Evolutionary conservation across 2,113 vertebrate genomes (phyloP), one percentile per base, ranked within the genome.

Genomic region (Chionomys nivalis): DNA sequence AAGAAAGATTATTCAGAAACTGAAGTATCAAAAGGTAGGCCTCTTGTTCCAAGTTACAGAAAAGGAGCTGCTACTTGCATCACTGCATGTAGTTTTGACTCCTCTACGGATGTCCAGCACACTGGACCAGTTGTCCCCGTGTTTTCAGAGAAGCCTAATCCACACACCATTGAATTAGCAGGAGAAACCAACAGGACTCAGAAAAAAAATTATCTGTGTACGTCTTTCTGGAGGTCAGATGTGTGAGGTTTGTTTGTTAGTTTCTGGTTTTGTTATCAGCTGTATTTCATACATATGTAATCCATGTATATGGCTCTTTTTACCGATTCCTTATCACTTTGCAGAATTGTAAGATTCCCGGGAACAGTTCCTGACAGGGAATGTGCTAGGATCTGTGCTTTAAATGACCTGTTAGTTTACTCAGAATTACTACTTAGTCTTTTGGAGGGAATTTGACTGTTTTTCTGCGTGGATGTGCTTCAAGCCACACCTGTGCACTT

Each of bases 401-500:
- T 89, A 88, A 95, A 39, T 11, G 1, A 75, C 14, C 85, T 92
- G 14, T 86, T 92, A 73, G 87, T 26, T 61, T 1, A 61, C 96
- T 66, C 70, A 75, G 83, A 95, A 55, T 13, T 23, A 1, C 0
- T 73, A 36, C 89, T 68, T 87, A 36, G 66, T 3, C 0, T 96
- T 21, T 82, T 83, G 47, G n/a, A 93, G 68, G 17, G 87, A 83
- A 61, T 85, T 70, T 89, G 77, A 2, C 70, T 73, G 1, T 39
- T 90, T 66, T 70, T 97, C 61, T 78, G 89, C 95, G 93, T 61
- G 82, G 0, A 0, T 65, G 44, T 97, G 16, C 68, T 58, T 97
- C 77, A 70, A 86, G 8, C 95, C 87, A 85, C 66, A 23, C 24
- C 72, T 49, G 17, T 28, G 0, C 94, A 93, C 68, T 96, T 96